Conservation (phyloP, 2,113 vertebrate species). For the Trachemys scripta region DNA sequence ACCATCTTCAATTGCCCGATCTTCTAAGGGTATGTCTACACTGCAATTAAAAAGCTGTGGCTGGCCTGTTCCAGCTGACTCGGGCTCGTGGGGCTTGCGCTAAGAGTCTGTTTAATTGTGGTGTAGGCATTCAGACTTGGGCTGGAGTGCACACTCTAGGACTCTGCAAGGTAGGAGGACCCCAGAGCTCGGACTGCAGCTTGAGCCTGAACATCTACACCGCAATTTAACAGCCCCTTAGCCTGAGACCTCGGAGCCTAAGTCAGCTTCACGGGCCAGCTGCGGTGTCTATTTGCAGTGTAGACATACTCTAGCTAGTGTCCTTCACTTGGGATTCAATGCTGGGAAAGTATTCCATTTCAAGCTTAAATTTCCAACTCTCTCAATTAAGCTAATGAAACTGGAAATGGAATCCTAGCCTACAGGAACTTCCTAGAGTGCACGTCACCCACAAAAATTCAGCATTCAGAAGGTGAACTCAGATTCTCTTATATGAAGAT, state of each 20-base stretch:
- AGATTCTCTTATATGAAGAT: background rate
- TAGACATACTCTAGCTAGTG: background rate
- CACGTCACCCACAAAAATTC: background rate
- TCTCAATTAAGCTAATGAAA: background rate
- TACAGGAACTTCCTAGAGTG: background rate
- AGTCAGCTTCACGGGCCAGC: background rate
- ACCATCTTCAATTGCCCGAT: background rate
- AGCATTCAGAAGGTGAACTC: background rate
- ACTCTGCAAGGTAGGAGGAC: background rate
- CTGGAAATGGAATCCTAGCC: background rate
- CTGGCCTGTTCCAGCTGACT: background rate
- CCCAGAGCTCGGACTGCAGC: background rate
- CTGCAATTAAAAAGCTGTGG: background rate
- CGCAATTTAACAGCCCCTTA: background rate
- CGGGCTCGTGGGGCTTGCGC: too few species aligned
- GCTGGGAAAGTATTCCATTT: background rate
- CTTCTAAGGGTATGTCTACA: background rate
- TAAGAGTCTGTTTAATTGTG: background rate
- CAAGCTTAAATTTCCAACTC: background rate
- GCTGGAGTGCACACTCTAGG: too few species aligned
- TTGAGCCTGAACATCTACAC: background rate
- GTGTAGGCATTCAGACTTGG: background rate
- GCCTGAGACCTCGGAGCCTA: background rate
- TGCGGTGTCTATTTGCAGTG: background rate
- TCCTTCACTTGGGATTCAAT: background rate